phyloP scores from a whole-genome alignment of 2,888 invertebrate genomes.

The Horisme vitalbata region DNA sequence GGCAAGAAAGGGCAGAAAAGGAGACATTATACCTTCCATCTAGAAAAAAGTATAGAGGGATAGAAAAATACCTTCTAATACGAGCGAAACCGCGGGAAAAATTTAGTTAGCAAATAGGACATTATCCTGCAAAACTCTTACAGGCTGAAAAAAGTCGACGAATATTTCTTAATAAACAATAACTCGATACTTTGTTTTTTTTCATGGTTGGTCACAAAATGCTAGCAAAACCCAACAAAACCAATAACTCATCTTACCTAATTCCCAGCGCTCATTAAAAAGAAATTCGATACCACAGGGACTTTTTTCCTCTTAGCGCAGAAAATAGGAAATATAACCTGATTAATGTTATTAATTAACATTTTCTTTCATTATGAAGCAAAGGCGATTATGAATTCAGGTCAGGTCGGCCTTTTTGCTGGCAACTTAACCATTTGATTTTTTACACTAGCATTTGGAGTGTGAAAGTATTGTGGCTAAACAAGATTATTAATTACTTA shows the following conservation, averaged over 20 bases:
- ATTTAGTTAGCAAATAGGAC: no score
- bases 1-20: no score
- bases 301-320: slow-evolving; percentile 6
- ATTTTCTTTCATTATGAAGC: slow-evolving; percentile 11
- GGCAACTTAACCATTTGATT: neutral
- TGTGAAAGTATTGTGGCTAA: slow-evolving; percentile 4
- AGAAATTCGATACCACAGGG: slow-evolving; percentile 3
- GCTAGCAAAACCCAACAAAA: neutral
- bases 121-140: no score
- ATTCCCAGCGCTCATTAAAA: slow-evolving; percentile 1
- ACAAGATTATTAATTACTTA: no score
- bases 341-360: slow-evolving; percentile 14
- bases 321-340: slow-evolving; percentile 12
- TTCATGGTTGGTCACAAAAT: no score
- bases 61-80: no score
- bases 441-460: neutral
- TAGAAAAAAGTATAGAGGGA: no score
- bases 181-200: no score
- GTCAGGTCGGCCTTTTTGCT: slow-evolving; percentile 10
- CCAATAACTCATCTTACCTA: neutral
- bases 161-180: no score
- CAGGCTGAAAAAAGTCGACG: no score
- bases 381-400: slow-evolving; percentile 15
- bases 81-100: no score
- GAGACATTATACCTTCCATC: no score